Base-by-base conservation (phyloP, 2,888 invertebrate species). In the Cordilura impudica region DNA sequence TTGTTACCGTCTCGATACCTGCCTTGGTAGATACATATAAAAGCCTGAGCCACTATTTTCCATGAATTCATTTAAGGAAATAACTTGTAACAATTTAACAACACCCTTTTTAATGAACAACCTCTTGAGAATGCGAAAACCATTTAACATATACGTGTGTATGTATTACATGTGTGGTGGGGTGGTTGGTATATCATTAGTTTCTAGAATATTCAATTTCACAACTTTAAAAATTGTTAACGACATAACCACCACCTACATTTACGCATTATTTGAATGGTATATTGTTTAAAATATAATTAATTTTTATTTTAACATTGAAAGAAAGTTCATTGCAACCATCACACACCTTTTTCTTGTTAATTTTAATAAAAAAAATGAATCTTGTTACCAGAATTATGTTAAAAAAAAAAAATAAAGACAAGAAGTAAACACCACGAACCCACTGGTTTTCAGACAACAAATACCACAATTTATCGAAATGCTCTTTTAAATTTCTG, bases 291-390 rank as follows among this genome's bases (percentile, higher is more conserved):
- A 26, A 26, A n/a, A n/a, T 39, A 45, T 56, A 49, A 49, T 60
- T 58, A 39, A 67, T 54, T 35, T 69, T 63, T n/a, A n/a, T 35
- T 21, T 19, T 51, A n/a, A 10, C 12, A 29, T 51, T 51, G 31
- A 70, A 77, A 71, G 66, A 60, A 77, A 78, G 54, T 35, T 67
- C 49, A 67, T 49, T 43, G 66, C 58, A 31, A 51, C 23, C 56
- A 72, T 26, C 21, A 63, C 77, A 77, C 77, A 67, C 77, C 77
- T 67, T 71, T 77, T 71, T 71, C 35, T 71, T 66, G 65, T 70
- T 19, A 1, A 18, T 26, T 47, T 61, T 56, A 60, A 63, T 31
- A 65, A 49, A 31, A 21, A 47, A 53, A 54, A 31, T 5, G 56
- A 39, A 65, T 51, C 60, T 31, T 49, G 43, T 60, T 35, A 58